Percentiles rank a stretch among this genome's conserved stretches.
Evolutionary conservation across 2,888 invertebrate species (phyloP).

Genomic region (Cerceris ruficornis): DNA sequence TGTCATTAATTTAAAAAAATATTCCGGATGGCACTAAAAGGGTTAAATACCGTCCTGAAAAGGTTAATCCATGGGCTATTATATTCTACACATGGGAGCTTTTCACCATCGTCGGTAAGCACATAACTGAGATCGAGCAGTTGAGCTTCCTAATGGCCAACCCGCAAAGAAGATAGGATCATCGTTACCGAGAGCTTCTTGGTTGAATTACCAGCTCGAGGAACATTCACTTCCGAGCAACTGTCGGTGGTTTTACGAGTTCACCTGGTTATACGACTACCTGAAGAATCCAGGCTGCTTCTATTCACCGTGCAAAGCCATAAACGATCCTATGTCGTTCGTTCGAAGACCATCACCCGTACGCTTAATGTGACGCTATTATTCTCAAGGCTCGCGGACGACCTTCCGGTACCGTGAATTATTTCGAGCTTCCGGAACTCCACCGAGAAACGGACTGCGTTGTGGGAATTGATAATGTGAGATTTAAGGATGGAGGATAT

Average conservation of each 20-base stretch:
- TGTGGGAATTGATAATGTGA: too few relatives aligned
- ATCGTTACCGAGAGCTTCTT: slow-evolving; percentile 36
- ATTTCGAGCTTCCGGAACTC: slow-evolving; percentile 22
- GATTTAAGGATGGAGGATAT: not conserved
- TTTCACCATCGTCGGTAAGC: not conserved
- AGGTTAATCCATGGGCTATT: not conserved
- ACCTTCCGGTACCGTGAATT: slow-evolving; percentile 25
- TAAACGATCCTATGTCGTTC: slow-evolving; percentile 35
- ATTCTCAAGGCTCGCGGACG: slow-evolving; percentile 11
- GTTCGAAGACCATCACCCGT: slow-evolving; percentile 22
- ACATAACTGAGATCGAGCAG: not conserved
- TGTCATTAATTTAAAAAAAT: too few relatives aligned
- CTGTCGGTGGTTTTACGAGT: slow-evolving; percentile 30
- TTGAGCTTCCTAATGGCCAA: not conserved
- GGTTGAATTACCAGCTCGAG: slow-evolving; percentile 34
- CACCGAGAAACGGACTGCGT: not conserved
- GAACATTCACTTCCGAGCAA: slow-evolving; percentile 23
- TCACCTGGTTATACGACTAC: slow-evolving; percentile 4
- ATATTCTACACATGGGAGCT: not conserved
- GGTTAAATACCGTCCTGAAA: too few relatives aligned
- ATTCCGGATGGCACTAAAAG: too few relatives aligned
- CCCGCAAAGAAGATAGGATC: slow-evolving; percentile 22
- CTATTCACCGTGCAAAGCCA: not conserved
- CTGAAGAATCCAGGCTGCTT: slow-evolving; percentile 29
- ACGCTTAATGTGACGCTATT: slow-evolving; percentile 14